Evolutionary conservation across 2,888 invertebrate species (phyloP).

Genomic region (Drosophila robusta): DNA sequence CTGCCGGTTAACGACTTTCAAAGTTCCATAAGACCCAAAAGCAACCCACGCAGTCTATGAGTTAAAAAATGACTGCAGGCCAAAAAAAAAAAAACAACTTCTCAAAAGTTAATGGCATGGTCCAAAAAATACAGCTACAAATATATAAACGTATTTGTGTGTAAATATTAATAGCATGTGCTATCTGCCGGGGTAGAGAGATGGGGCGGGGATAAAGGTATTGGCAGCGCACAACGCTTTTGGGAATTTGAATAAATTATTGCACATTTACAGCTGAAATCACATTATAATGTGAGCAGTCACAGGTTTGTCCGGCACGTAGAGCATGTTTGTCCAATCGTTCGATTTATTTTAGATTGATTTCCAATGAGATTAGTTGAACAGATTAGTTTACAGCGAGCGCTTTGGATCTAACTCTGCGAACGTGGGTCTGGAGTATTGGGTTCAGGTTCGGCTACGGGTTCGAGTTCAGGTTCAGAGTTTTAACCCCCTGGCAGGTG

Average conservation of each 20-base stretch:
- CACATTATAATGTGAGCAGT: slow-evolving; percentile 74
- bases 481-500: slow-evolving; percentile 51
- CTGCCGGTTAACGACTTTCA: slow-evolving; percentile 74
- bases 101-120: slow-evolving; percentile 65
- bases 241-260: slow-evolving; percentile 79
- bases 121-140: slow-evolving; percentile 57
- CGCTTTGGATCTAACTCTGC: slow-evolving; percentile 6
- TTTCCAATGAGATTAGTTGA: slow-evolving; percentile 77
- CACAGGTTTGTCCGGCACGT: slow-evolving; percentile 52
- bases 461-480: slow-evolving; percentile 42
- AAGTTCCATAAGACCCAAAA: slow-evolving; percentile 63
- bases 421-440: slow-evolving; percentile 6
- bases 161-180: slow-evolving; percentile 75
- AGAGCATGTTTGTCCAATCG: slow-evolving; percentile 66
- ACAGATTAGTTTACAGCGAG: slow-evolving; percentile 65
- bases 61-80: slow-evolving; percentile 52
- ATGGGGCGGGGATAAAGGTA: background rate
- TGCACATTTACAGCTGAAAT: slow-evolving; percentile 78
- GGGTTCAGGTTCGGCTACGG: slow-evolving; percentile 16
- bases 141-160: slow-evolving; percentile 22
- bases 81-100: slow-evolving; percentile 48
- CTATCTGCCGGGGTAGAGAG: slow-evolving; percentile 35
- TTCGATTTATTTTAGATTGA: slow-evolving; percentile 77
- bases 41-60: slow-evolving; percentile 57
- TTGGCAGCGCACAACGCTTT: slow-evolving; percentile 53